Conservation (phyloP, 2,797 vertebrate species). For the Allobates femoralis region DNA sequence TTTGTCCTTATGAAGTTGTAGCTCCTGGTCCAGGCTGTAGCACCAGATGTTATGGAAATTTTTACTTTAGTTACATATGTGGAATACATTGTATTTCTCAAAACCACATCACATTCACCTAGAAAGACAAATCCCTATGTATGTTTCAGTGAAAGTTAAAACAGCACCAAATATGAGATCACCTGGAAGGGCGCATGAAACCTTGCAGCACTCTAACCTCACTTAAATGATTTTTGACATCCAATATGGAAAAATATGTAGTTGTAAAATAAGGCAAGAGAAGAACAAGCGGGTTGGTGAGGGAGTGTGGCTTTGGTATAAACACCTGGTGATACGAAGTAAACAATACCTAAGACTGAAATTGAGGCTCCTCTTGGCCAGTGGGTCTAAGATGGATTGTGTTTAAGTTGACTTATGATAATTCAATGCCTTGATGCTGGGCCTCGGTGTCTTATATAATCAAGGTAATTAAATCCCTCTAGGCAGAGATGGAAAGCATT, state of each 20-base stretch:
- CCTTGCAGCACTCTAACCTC: neutral
- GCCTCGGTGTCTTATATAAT: conserved; percentile 31
- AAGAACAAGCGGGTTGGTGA: conserved; percentile 25
- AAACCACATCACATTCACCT: conserved; percentile 22
- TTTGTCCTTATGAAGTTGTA: neutral
- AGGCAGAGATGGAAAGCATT: conserved; percentile 59
- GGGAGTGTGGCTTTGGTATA: conserved; percentile 29
- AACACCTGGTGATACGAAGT: conserved; percentile 41
- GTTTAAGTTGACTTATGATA: conserved; percentile 53
- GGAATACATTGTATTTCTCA: conserved; percentile 6
- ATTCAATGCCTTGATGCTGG: conserved; percentile 33
- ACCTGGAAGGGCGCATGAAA: conserved; percentile 20
- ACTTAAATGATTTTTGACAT: conserved; percentile 27
- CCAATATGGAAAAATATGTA: conserved; percentile 23
- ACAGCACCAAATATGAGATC: conserved; percentile 46
- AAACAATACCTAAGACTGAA: conserved; percentile 44
- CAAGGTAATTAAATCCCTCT: conserved; percentile 58
- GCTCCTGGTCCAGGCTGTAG: neutral
- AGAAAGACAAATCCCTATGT: conserved; percentile 6
- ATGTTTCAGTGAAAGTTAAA: conserved; percentile 15
- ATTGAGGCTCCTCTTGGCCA: conserved; percentile 1
- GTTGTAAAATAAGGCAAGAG: conserved; percentile 4
- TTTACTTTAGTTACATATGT: conserved; percentile 6
- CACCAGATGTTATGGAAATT: conserved; percentile 21
- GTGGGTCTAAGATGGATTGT: conserved; percentile 48